Evolutionary conservation across 1,140 invertebrate species (phyloP).

Genomic region (Drosophila miranda): DNA sequence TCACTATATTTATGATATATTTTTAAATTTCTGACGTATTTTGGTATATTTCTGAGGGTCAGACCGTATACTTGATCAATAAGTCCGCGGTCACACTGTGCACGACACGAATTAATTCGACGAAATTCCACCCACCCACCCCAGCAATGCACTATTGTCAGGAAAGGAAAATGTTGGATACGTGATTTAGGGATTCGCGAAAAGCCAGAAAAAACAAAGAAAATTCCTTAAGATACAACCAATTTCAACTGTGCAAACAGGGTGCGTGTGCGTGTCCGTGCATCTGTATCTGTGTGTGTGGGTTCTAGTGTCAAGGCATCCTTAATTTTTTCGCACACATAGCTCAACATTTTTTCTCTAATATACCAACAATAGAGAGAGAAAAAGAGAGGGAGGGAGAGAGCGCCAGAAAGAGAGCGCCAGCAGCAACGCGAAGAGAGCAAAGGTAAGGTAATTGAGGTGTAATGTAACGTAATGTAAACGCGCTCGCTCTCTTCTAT

Average conservation of each 20-base stretch:
- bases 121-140: not conserved
- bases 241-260: conserved; percentile 71
- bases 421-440: conserved; percentile 24
- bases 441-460: conserved; percentile 57
- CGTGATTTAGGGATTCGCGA: conserved; percentile 43
- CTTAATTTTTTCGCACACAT: conserved; percentile 69
- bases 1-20: too few species aligned
- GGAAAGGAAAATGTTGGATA: conserved; percentile 38
- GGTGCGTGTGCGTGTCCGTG: conserved; percentile 54
- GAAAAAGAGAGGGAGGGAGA: conserved; percentile 33
- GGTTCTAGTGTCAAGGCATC: conserved; percentile 40
- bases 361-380: conserved; percentile 71
- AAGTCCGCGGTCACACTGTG: too few species aligned
- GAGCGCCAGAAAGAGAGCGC: conserved; percentile 22
- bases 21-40: too few species aligned
- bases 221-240: conserved; percentile 53
- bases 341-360: conserved; percentile 59
- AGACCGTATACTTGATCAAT: too few species aligned
- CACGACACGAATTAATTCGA: conserved; percentile 10
- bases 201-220: conserved; percentile 16
- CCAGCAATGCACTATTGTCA: conserved; percentile 26
- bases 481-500: conserved; percentile 23
- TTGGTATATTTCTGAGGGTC: too few species aligned
- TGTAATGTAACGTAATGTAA: conserved; percentile 52
- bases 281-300: conserved; percentile 54